phyloP scores from a whole-genome alignment of 2,113 vertebrate genomes.

The Pollimyrus isidori region DNA sequence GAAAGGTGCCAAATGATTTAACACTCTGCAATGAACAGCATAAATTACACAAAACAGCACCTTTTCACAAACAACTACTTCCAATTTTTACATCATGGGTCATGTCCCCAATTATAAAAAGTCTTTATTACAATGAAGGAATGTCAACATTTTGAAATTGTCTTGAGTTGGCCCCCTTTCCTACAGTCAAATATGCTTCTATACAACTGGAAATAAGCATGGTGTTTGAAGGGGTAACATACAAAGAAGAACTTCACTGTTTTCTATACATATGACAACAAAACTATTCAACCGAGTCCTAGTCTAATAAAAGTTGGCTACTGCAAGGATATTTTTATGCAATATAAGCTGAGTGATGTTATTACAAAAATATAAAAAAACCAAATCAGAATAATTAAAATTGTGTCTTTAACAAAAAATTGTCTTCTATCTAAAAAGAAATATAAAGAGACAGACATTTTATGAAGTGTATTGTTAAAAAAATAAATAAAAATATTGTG shows the following conservation, averaged over 20 bases:
- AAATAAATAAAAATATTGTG: not conserved
- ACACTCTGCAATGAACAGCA: no score
- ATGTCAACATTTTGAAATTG: not conserved
- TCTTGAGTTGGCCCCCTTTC: not conserved
- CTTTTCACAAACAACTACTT: not conserved
- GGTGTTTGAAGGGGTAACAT: not conserved
- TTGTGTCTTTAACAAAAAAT: not conserved
- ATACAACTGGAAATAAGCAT: not conserved
- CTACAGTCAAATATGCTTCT: not conserved
- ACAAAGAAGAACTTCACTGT: not conserved
- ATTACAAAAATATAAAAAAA: not conserved
- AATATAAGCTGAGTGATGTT: not conserved
- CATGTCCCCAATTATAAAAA: not conserved
- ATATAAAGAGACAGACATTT: not conserved
- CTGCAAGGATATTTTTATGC: not conserved
- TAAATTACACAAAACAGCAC: not conserved
- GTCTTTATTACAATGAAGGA: not conserved
- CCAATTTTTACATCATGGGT: not conserved
- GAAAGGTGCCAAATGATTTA: not conserved
- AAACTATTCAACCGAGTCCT: not conserved
- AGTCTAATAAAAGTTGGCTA: not conserved
- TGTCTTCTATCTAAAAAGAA: not conserved
- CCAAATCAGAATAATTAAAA: not conserved
- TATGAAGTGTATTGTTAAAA: not conserved
- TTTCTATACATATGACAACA: not conserved